Conservation (phyloP, 2,113 vertebrate species). For the Nannobrachium achirus region DNA sequence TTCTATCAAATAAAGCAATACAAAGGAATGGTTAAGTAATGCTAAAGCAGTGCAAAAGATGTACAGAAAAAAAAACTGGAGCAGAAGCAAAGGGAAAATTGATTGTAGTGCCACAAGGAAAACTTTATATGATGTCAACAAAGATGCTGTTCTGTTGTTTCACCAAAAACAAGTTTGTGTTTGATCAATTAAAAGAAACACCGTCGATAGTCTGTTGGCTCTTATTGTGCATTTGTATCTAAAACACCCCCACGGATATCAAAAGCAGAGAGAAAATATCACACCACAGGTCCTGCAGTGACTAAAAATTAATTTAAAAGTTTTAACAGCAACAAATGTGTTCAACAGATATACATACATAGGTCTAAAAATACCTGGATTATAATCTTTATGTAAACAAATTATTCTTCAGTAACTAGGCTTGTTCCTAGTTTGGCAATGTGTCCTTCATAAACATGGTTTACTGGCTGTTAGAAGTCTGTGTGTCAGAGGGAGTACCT, state of each 20-base stretch:
- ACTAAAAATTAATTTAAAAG: constrained; percentile 52
- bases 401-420: constrained; percentile 48
- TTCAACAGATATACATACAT: constrained; percentile 73
- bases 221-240: constrained; percentile 4
- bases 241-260: constrained; percentile 42
- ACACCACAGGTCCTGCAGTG: constrained; percentile 41
- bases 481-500: constrained; percentile 72
- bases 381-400: constrained; percentile 71
- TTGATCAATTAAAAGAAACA: constrained; percentile 37
- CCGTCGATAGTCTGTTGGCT: constrained; percentile 22
- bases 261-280: constrained; percentile 38
- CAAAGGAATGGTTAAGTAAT: constrained; percentile 61
- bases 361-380: constrained; percentile 66
- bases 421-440: constrained; percentile 59
- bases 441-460: constrained; percentile 50
- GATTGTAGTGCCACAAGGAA: constrained; percentile 24
- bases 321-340: constrained; percentile 41
- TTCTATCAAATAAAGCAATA: constrained; percentile 21
- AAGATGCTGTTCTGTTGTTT: constrained; percentile 1
- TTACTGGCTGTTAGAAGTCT: constrained; percentile 46
- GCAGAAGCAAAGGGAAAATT: constrained; percentile 32
- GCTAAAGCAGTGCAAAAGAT: constrained; percentile 60
- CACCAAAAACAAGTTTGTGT: constrained; percentile 33
- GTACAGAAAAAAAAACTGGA: constrained; percentile 43
- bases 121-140: constrained; percentile 26